A percentile compares a stretch with the other conserved stretches of the same genome.
Evolutionary conservation across 2,888 invertebrate genomes (phyloP).

Genomic region (Diaperis boleti): DNA sequence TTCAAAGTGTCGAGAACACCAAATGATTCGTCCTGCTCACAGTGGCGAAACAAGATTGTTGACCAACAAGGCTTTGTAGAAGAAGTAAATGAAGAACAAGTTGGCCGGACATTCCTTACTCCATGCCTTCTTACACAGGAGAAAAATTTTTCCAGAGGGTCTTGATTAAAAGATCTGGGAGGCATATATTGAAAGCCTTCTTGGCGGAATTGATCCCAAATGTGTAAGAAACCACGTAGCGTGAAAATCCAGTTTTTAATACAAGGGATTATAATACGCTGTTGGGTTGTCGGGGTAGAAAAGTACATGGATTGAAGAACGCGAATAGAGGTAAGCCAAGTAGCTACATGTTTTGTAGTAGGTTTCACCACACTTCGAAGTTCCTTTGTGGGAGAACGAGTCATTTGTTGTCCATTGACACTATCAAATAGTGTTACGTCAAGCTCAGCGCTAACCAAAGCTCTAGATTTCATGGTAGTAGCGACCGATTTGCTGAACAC

Average conservation of each 20-base stretch:
- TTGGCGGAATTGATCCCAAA: too few species aligned
- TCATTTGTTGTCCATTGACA: too few species aligned
- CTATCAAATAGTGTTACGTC: too few species aligned
- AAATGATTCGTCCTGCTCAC: conserved; percentile 36
- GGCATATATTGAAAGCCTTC: background rate
- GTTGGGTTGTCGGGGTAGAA: too few species aligned
- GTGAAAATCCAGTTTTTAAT: conserved; percentile 1
- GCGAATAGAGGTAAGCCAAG: too few species aligned
- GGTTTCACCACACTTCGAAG: too few species aligned
- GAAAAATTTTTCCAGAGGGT: conserved; percentile 45
- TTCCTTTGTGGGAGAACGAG: too few species aligned
- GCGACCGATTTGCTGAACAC: too few species aligned
- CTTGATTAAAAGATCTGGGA: conserved; percentile 38
- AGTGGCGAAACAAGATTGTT: conserved; percentile 43
- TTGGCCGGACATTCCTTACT: conserved; percentile 42
- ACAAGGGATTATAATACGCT: background rate
- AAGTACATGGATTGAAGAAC: too few species aligned
- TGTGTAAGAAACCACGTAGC: background rate
- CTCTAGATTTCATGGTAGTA: too few species aligned
- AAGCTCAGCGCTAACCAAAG: too few species aligned
- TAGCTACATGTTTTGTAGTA: too few species aligned
- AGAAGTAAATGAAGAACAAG: conserved; percentile 38
- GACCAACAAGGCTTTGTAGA: conserved; percentile 39
- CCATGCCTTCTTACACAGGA: conserved; percentile 40
- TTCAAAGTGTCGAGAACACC: conserved; percentile 30